Percentiles rank a stretch among this genome's conserved stretches.
These are phyloP conservation scores for Chaetura pelagica DNA, from an alignment of 2,113 vertebrate species.

Conservation along the genomic window DNA sequence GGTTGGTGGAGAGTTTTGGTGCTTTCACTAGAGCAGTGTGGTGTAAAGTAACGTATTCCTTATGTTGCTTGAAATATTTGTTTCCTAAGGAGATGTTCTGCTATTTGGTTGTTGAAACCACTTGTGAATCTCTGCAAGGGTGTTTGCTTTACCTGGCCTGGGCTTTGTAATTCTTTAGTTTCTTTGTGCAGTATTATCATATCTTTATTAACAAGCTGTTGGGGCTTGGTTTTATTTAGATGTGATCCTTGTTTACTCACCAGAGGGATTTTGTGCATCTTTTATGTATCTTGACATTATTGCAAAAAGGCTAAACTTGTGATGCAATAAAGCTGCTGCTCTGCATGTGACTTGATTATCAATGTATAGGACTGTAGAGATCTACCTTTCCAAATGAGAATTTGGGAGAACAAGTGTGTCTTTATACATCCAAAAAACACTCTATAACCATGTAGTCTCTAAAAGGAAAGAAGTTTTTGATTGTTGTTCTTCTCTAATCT, in stretches of 20 bases:
- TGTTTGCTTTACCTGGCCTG: neutral
- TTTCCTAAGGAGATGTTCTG: neutral
- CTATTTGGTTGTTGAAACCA: neutral
- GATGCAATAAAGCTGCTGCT: neutral
- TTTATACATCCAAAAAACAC: neutral
- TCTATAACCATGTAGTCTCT: neutral
- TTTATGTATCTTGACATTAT: neutral
- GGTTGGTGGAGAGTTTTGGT: neutral
- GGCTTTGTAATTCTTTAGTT: neutral
- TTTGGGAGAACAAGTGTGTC: neutral
- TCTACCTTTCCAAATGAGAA: neutral
- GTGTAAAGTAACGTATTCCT: neutral
- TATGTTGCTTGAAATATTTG: neutral
- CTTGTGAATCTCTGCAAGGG: neutral
- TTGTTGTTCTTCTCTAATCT: neutral
- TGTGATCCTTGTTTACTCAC: neutral
- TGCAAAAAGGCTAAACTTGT: neutral
- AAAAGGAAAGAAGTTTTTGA: neutral
- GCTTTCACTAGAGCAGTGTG: neutral
- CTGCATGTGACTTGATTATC: neutral
- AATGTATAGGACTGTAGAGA: neutral
- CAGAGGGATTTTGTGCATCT: neutral
- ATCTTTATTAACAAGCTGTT: neutral
- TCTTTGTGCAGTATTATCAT: neutral
- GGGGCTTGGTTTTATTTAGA: neutral